Conservation (phyloP, 2,797 vertebrate genomes). For the Sparidentex hasta region DNA sequence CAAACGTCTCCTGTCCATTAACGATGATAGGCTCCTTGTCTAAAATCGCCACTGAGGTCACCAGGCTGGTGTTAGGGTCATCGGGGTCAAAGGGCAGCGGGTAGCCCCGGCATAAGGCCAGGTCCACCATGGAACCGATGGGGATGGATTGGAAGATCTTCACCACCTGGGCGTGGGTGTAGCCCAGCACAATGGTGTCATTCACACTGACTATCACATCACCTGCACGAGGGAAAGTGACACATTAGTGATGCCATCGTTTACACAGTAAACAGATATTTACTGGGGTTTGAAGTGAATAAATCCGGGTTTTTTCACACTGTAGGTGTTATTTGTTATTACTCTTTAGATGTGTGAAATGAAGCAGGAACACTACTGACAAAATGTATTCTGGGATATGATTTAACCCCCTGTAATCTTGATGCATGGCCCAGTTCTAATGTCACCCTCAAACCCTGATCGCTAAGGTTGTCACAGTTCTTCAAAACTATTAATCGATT, state of each 20-base stretch:
- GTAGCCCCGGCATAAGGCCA: constrained; percentile 97
- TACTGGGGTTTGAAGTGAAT: neutral
- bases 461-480: neutral
- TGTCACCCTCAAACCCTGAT: neutral
- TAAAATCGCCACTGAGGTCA: constrained; percentile 97
- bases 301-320: constrained; percentile 2
- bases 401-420: neutral
- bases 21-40: constrained; percentile 99
- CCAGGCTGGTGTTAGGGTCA: constrained; percentile 98
- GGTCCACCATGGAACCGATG: constrained; percentile 96
- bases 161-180: constrained; percentile 98
- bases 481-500: too few relatives aligned
- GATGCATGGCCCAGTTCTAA: neutral
- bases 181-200: constrained; percentile 96
- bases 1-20: constrained; percentile 95
- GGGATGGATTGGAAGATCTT: constrained; percentile 99
- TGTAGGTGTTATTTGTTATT: neutral
- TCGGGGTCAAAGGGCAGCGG: constrained; percentile 98
- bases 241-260: constrained; percentile 21
- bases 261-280: constrained; percentile 3
- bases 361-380: too few relatives aligned
- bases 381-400: neutral
- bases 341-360: constrained; percentile 4
- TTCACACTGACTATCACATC: constrained; percentile 99
- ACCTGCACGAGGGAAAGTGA: constrained; percentile 80